A percentile compares a stretch with the other conserved stretches of the same genome.
Conservation (phyloP, 2,113 vertebrate genomes). For the Tinamus guttatus region DNA sequence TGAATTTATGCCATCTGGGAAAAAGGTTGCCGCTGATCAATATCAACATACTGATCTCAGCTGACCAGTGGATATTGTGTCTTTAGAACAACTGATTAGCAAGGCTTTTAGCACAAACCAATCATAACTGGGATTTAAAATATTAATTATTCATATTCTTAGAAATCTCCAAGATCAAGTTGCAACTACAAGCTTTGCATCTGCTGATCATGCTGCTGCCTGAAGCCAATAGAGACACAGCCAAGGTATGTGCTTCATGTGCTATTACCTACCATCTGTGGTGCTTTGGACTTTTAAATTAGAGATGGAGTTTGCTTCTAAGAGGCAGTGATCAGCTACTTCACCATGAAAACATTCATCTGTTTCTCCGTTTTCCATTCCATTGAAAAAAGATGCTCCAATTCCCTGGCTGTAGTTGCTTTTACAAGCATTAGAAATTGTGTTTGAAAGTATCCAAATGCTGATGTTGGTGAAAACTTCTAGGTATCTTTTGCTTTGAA, state of each 20-base stretch:
- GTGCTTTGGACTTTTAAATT: background rate
- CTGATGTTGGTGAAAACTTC: background rate
- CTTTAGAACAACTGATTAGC: background rate
- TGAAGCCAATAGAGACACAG: slow-evolving; percentile 89
- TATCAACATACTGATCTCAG: background rate
- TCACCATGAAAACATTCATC: background rate
- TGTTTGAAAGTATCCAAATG: background rate
- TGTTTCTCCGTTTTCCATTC: background rate
- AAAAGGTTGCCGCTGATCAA: background rate
- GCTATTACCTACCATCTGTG: background rate
- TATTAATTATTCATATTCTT: slow-evolving; percentile 52
- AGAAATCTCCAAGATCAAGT: slow-evolving; percentile 88
- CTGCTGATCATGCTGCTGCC: slow-evolving; percentile 92
- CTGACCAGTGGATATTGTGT: background rate
- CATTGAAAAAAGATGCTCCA: background rate
- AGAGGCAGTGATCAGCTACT: background rate
- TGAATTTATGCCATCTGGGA: background rate
- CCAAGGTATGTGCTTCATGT: slow-evolving; percentile 81
- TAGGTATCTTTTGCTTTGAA: background rate
- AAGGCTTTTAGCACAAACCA: background rate
- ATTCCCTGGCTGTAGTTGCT: background rate
- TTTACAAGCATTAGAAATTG: background rate
- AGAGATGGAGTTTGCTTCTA: background rate
- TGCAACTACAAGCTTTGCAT: slow-evolving; percentile 94
- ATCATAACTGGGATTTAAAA: background rate